phyloP scores from a whole-genome alignment of 2,113 vertebrate species.

The Callipepla squamata region DNA sequence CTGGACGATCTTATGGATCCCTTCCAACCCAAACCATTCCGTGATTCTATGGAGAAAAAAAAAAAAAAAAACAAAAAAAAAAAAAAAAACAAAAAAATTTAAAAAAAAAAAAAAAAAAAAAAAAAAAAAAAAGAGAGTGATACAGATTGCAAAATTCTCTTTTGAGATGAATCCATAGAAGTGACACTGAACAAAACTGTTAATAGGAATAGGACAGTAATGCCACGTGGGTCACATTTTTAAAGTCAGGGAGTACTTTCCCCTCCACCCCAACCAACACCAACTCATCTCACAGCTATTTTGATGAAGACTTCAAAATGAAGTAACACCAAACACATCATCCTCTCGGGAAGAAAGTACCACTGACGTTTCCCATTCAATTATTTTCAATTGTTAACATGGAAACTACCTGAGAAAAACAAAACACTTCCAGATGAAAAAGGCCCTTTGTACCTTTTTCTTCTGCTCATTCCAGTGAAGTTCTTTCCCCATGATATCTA shows the following conservation, averaged over 20 bases:
- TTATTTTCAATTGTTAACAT: neutral
- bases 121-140: neutral
- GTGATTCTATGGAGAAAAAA: no score
- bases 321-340: neutral
- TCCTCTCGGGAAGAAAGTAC: neutral
- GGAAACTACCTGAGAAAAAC: neutral
- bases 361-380: neutral
- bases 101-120: no score
- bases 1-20: no score
- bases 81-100: no score
- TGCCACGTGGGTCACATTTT: neutral
- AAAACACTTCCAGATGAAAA: neutral
- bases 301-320: fast-evolving
- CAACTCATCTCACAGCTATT: neutral
- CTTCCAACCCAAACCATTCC: no score
- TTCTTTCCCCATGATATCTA: constrained; percentile 94
- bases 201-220: neutral
- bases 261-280: neutral
- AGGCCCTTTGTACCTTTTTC: constrained; percentile 80
- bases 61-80: neutral
- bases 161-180: neutral
- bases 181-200: neutral
- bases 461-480: constrained; percentile 88
- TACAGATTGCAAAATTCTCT: neutral
- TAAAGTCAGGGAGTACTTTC: neutral